Conservation (phyloP, 2,113 vertebrate species). For the Phalacrocorax aristotelis region DNA sequence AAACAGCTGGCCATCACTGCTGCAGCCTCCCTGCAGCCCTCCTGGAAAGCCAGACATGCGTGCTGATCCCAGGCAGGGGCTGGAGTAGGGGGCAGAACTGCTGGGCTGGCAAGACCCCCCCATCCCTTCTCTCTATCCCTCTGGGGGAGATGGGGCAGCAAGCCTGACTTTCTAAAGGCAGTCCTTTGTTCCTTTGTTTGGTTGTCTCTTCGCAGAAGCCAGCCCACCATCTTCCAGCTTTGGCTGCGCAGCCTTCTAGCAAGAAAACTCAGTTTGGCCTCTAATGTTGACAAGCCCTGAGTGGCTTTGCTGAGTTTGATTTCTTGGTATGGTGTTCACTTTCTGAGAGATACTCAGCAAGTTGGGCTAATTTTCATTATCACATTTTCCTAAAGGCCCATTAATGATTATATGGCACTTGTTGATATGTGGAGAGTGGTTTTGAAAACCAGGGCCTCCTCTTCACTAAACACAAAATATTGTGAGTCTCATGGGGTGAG, state of each 20-base stretch:
- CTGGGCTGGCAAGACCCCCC: background rate
- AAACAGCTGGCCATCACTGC: background rate
- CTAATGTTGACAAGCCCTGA: background rate
- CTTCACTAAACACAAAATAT: background rate
- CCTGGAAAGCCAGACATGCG: background rate
- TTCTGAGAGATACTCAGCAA: background rate
- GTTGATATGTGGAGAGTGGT: background rate
- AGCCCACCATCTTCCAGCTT: background rate
- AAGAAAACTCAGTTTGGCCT: background rate
- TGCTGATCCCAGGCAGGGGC: background rate
- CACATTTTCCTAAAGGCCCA: background rate
- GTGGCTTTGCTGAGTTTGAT: background rate
- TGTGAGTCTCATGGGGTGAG: background rate
- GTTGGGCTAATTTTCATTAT: background rate
- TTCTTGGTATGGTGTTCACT: fast-evolving
- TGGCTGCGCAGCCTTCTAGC: background rate
- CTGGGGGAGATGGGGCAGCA: background rate
- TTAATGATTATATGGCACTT: background rate
- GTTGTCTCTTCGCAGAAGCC: background rate
- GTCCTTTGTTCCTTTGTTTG: background rate
- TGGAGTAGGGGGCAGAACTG: background rate
- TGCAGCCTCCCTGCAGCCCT: background rate
- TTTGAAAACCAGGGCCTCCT: background rate
- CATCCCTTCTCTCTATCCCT: background rate
- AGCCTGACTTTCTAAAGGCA: background rate